These are phyloP conservation scores for Parnassius orleans DNA, from an alignment of 2,888 invertebrate genomes.

Conservation along the genomic window DNA sequence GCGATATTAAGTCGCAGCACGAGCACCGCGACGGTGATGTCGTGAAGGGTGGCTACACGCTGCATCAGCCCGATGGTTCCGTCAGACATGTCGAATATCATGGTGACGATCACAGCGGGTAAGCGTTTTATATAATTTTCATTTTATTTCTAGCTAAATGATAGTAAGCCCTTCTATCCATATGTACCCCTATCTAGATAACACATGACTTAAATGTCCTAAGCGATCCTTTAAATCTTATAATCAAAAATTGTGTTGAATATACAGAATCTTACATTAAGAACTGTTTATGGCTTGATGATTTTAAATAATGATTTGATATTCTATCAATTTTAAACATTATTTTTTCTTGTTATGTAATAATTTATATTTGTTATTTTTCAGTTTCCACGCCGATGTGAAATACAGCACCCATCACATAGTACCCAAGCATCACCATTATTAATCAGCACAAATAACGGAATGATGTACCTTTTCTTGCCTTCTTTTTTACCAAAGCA, in stretches of 20 bases:
- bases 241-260: too few species aligned
- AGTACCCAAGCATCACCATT: slow-evolving; percentile 47
- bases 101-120: slow-evolving; percentile 50
- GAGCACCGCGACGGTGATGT: slow-evolving; percentile 45
- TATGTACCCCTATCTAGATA: too few species aligned
- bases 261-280: too few species aligned
- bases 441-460: slow-evolving; percentile 15
- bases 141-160: too few species aligned
- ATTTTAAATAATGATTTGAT: too few species aligned
- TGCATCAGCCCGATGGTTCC: slow-evolving; percentile 44
- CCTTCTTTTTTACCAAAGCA: too few species aligned
- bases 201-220: too few species aligned
- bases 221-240: too few species aligned
- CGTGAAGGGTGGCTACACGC: slow-evolving; percentile 43
- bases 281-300: too few species aligned
- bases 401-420: slow-evolving; percentile 66
- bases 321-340: neutral
- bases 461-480: too few species aligned
- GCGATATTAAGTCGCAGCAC: slow-evolving; percentile 46
- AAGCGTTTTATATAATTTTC: slow-evolving; percentile 27
- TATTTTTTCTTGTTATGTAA: slow-evolving; percentile 1
- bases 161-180: too few species aligned
- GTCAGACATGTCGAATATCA: slow-evolving; percentile 43
- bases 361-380: slow-evolving; percentile 28
- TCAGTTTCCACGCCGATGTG: slow-evolving; percentile 67